Evolutionary conservation across 2,888 invertebrate genomes (phyloP).

Genomic region (Eupithecia subfuscata): DNA sequence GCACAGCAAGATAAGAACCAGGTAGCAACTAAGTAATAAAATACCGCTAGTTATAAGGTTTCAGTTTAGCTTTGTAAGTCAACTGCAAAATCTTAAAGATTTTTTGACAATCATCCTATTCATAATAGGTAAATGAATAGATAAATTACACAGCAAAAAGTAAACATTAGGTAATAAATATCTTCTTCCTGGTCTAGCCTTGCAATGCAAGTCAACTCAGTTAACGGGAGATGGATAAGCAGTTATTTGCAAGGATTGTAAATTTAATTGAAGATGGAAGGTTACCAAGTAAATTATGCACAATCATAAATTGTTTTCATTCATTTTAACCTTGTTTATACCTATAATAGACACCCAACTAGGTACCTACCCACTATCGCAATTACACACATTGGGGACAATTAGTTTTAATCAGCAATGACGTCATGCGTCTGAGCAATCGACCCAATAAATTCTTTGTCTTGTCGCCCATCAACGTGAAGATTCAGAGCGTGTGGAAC

Average conservation of each 20-base stretch:
- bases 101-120: too few species aligned
- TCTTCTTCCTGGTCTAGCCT: too few species aligned
- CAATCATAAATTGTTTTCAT: background rate
- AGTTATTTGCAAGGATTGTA: background rate
- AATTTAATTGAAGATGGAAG: background rate
- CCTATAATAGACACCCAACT: too few species aligned
- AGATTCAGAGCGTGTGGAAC: background rate
- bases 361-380: too few species aligned
- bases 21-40: too few species aligned
- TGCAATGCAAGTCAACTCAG: background rate
- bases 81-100: too few species aligned
- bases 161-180: too few species aligned
- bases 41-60: too few species aligned
- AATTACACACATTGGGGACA: background rate
- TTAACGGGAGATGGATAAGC: background rate
- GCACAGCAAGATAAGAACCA: too few species aligned
- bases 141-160: too few species aligned
- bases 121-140: too few species aligned
- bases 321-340: background rate
- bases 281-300: background rate
- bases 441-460: conserved; percentile 1
- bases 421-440: conserved; percentile 13
- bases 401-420: conserved; percentile 10
- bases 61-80: too few species aligned
- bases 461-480: background rate